These are phyloP conservation scores for Petroica traversi DNA, from an alignment of 2,113 vertebrate genomes.

Conservation along the genomic window DNA sequence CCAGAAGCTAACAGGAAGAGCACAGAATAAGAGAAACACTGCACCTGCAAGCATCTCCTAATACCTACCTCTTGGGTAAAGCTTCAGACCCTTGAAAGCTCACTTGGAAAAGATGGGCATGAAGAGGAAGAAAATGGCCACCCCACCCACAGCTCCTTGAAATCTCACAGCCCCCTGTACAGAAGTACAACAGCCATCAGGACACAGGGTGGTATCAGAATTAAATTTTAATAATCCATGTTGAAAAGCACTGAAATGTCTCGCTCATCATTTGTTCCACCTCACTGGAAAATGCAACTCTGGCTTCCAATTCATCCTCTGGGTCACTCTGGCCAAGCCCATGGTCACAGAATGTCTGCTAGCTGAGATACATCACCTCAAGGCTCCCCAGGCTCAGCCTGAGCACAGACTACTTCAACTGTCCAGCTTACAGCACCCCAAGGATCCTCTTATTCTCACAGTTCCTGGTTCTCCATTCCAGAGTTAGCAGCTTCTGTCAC, in stretches of 20 bases:
- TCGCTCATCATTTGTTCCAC: not conserved
- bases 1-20: not conserved
- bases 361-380: not conserved
- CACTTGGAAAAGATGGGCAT: not conserved
- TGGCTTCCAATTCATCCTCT: not conserved
- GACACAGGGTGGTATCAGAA: not conserved
- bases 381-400: not conserved
- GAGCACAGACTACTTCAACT: not conserved
- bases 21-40: not conserved
- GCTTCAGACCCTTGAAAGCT: not conserved
- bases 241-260: not conserved
- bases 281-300: not conserved
- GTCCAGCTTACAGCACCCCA: not conserved
- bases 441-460: not conserved
- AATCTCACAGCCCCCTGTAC: not conserved
- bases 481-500: not conserved
- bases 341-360: not conserved
- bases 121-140: not conserved
- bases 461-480: not conserved
- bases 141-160: not conserved
- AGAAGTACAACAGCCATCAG: not conserved
- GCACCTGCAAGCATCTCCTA: not conserved
- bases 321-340: not conserved
- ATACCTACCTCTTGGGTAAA: not conserved
- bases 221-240: not conserved